Base-by-base conservation (phyloP, 1,140 invertebrate genomes). In the Pseudomyrmex dendroicus region DNA sequence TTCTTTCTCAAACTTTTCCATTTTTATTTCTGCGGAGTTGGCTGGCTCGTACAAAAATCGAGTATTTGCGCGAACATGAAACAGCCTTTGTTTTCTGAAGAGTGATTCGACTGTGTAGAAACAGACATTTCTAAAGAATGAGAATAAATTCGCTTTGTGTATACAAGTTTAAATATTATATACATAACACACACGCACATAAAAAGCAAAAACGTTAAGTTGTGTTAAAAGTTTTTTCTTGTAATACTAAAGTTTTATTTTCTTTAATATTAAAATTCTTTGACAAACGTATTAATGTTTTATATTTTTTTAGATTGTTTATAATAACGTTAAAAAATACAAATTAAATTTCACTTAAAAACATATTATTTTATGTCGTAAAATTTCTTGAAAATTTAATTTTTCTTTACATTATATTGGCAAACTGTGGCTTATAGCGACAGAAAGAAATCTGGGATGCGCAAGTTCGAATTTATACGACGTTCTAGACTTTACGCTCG, bases 381-480 rank as follows among this genome's bases (percentile, higher is more conserved):
- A 80, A 80, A 17, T 70, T 25, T 20, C 25, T 54, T 17, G 44
- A 70, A 22, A 80, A 80, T 80, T 80, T 80, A 80, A 80, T 80
- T 59, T 72, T 48, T 80, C 56, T 59, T 80, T 80, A 80, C 54
- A 59, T 70, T 7, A 35, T 35, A 7, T 59, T 80, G 76, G 66
- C 22, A 50, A 44, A 70, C 57, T 59, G 44, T 59, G 12, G 54
- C 59, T 80, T 66, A 80, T 61, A 61, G n/a, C 2, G 22, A 44
- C 44, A 46, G 66, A 80, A 80, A 50, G 66, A 80, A 80, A 80
- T 80, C 70, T 80, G 66, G n/a, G 22, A 80, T 80, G 66, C 76
- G 66, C 8, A 80, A 80, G 76, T 80, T 70, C 61, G 66, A 80
- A 80, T 70, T 80, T 80, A 80, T 80, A 80, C 20, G 76, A 80